These are phyloP conservation scores for Notospermus geniculatus DNA, from an alignment of 1,140 invertebrate genomes.

Conservation along the genomic window DNA sequence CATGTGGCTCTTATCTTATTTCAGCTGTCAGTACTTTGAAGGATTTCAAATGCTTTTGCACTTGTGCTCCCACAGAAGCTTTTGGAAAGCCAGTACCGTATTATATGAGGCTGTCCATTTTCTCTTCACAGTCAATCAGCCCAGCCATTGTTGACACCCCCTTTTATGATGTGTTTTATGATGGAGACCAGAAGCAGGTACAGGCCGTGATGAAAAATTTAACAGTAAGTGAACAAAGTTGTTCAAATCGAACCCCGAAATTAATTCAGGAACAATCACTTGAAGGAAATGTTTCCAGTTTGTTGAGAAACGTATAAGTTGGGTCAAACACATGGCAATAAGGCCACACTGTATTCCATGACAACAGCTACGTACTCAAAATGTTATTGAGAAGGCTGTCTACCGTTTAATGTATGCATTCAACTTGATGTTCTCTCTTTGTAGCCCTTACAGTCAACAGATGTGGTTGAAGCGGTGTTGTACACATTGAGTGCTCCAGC, in stretches of 20 bases:
- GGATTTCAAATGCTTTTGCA: background rate
- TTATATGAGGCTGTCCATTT: background rate
- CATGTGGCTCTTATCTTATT: too few species aligned
- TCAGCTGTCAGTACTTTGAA: background rate
- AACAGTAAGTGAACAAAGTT: background rate
- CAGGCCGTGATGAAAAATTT: too few species aligned
- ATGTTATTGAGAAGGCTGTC: too few species aligned
- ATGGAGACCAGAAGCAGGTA: background rate
- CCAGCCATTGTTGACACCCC: background rate
- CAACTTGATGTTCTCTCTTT: slow-evolving; percentile 11
- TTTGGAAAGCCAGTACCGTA: background rate
- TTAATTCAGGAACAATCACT: too few species aligned
- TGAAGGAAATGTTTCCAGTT: background rate
- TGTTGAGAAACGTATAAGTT: slow-evolving; percentile 1
- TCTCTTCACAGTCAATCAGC: background rate
- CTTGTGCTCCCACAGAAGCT: background rate
- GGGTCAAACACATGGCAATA: too few species aligned
- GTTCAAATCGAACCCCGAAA: too few species aligned
- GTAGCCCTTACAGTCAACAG: slow-evolving; percentile 27
- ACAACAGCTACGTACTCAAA: too few species aligned
- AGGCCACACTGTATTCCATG: too few species aligned
- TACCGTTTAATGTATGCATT: too few species aligned
- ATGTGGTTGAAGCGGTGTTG: slow-evolving; percentile 29
- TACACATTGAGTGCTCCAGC: slow-evolving; percentile 31
- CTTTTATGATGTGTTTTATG: background rate